These are phyloP conservation scores for Neomicropteryx cornuta DNA, from an alignment of 1,140 invertebrate genomes.

Conservation along the genomic window DNA sequence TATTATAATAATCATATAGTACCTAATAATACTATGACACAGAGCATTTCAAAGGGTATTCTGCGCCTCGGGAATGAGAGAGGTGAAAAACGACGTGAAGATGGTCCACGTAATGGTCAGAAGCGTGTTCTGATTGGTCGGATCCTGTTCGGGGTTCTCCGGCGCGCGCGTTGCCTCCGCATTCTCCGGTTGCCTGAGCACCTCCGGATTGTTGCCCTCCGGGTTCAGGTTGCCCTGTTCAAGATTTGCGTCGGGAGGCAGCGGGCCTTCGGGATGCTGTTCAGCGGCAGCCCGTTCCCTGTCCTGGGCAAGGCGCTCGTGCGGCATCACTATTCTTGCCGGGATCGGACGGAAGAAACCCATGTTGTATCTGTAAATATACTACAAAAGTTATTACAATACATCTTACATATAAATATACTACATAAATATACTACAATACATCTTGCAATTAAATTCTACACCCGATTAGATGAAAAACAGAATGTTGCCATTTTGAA, in stretches of 20 bases:
- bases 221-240: slow-evolving; percentile 11
- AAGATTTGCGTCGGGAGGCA: slow-evolving; percentile 10
- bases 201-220: slow-evolving; percentile 12
- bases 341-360: slow-evolving; percentile 46
- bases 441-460: slow-evolving; percentile 12
- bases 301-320: slow-evolving; percentile 37
- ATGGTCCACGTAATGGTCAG: slow-evolving; percentile 62
- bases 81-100: slow-evolving; percentile 64
- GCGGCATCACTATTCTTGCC: slow-evolving; percentile 9
- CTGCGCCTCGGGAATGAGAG: slow-evolving; percentile 59
- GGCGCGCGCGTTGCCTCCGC: slow-evolving; percentile 16
- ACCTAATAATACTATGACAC: no score
- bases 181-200: slow-evolving; percentile 11
- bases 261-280: slow-evolving; percentile 23
- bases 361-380: slow-evolving; percentile 47
- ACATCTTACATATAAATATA: not conserved
- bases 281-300: slow-evolving; percentile 28
- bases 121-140: slow-evolving; percentile 43
- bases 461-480: no score
- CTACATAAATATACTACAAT: not conserved
- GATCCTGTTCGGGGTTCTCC: slow-evolving; percentile 20
- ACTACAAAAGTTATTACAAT: slow-evolving; percentile 5
- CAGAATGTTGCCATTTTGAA: slow-evolving; percentile 7
- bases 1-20: no score
- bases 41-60: no score